Evolutionary conservation across 2,113 vertebrate genomes (phyloP).

Genomic region (Junco hyemalis): DNA sequence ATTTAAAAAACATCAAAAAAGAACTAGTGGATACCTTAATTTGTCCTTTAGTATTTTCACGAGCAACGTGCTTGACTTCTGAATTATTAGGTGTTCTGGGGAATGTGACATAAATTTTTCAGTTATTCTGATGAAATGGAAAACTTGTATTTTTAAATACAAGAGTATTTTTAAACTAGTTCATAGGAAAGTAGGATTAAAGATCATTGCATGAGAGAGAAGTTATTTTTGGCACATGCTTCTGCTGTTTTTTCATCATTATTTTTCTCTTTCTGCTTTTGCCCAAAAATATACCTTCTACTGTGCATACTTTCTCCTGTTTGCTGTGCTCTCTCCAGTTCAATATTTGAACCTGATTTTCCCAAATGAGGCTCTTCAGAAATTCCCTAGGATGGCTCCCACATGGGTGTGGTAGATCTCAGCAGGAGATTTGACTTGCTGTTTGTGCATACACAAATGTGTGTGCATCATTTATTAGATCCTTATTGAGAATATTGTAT

Average conservation of each 20-base stretch:
- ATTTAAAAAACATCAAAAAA: background rate
- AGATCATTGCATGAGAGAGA: background rate
- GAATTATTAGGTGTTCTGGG: background rate
- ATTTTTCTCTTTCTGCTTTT: background rate
- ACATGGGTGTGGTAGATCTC: rapidly evolving
- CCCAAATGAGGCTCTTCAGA: background rate
- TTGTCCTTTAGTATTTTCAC: background rate
- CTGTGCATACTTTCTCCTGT: background rate
- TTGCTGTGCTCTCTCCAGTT: background rate
- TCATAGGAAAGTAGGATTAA: background rate
- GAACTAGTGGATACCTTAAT: background rate
- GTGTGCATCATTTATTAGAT: background rate
- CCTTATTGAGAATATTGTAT: background rate
- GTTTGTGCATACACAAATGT: rapidly evolving
- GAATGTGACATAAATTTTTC: background rate
- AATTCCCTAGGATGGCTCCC: background rate
- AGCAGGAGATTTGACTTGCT: no score
- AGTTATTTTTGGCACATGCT: background rate
- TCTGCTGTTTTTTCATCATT: background rate
- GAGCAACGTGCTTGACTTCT: background rate
- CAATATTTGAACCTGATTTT: background rate
- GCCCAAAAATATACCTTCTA: background rate
- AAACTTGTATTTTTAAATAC: background rate
- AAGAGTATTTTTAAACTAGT: background rate
- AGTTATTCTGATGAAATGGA: background rate